Percentiles rank a stretch among this genome's conserved stretches.
Evolutionary conservation across 2,113 vertebrate genomes (phyloP).

Genomic region (Phalacrocorax carbo): DNA sequence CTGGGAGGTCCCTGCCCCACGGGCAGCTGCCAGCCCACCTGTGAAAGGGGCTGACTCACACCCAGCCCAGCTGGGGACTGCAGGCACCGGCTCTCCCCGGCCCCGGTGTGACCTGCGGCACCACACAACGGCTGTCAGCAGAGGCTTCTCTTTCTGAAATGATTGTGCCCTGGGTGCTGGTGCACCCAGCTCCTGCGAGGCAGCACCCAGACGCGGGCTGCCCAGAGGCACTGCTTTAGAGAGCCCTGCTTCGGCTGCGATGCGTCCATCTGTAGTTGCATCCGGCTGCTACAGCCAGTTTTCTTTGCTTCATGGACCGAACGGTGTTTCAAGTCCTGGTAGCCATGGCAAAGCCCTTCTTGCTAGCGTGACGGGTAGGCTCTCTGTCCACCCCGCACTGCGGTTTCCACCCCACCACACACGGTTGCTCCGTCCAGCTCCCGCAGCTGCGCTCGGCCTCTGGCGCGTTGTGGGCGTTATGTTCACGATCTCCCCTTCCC

Average conservation of each 20-base stretch:
- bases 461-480: accelerated
- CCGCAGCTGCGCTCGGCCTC: accelerated
- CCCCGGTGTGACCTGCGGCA: accelerated
- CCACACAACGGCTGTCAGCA: background rate
- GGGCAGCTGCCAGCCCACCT: background rate
- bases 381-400: background rate
- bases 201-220: background rate
- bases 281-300: background rate
- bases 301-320: background rate
- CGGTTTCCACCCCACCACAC: background rate
- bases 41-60: background rate
- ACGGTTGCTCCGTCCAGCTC: accelerated
- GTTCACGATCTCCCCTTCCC: background rate
- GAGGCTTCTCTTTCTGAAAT: background rate
- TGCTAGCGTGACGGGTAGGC: too few species aligned
- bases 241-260: background rate
- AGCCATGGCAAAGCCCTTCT: background rate
- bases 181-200: too few species aligned
- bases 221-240: background rate
- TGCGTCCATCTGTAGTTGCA: accelerated
- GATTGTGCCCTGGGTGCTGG: background rate
- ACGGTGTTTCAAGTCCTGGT: background rate
- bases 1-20: background rate
- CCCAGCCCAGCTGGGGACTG: background rate
- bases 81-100: background rate